Percentiles rank a stretch among this genome's conserved stretches.
Conservation (phyloP, 1,140 invertebrate species). For the Ceratitis capitata region DNA sequence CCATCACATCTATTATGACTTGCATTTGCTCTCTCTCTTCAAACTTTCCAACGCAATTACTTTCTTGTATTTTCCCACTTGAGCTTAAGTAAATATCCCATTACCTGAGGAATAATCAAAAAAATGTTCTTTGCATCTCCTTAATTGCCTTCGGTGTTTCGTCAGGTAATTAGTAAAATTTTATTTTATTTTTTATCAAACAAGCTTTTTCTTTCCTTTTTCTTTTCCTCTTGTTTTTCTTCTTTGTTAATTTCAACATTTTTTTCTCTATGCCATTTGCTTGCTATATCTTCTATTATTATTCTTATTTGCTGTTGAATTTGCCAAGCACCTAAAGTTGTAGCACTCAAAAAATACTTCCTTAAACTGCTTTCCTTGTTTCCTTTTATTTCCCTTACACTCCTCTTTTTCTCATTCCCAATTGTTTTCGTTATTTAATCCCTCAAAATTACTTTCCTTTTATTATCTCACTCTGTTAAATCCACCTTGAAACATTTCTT, state of each 20-base stretch:
- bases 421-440: slow-evolving; percentile 6
- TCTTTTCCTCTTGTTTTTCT: not conserved
- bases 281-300: too few relatives aligned
- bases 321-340: too few relatives aligned
- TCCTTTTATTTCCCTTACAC: not conserved
- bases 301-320: too few relatives aligned
- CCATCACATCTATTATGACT: not conserved
- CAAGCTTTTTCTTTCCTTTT: not conserved
- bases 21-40: not conserved
- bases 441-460: not conserved
- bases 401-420: not conserved
- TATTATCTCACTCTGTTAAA: not conserved
- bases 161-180: too few relatives aligned
- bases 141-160: not conserved
- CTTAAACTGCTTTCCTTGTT: not conserved
- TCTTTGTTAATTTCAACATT: not conserved
- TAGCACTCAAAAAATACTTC: not conserved
- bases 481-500: not conserved
- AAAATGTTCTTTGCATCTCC: not conserved
- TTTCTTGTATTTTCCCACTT: not conserved
- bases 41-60: not conserved
- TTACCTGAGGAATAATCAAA: not conserved
- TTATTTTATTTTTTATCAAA: not conserved
- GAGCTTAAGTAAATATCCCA: not conserved
- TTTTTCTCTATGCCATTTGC: not conserved